Evolutionary conservation across 2,888 invertebrate species (phyloP), one percentile per base, ranked within the genome.

Genomic region (Palloptera scutellata): DNA sequence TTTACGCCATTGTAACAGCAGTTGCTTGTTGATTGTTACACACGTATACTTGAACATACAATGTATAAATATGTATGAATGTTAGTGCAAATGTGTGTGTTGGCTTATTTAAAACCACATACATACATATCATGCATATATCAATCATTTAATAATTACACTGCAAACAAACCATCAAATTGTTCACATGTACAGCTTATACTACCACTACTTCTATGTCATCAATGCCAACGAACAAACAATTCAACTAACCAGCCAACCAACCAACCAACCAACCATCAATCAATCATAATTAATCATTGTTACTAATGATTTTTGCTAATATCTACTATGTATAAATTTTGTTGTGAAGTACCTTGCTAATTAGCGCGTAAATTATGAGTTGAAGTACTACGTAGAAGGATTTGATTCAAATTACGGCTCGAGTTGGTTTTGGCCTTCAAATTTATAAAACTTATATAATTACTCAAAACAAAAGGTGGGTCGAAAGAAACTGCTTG

Each of bases 221-320:
- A 12, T 30, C 42, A n/a, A 30, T 17, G 41, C n/a, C 53, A 61
- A 13, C 20, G 5, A 8, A 9, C 12, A 13, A 54, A 1, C 17
- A n/a, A 8, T 20, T 54, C 53, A 53, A n/a, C 53, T 53, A 53
- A 12, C 45, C n/a, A n/a, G n/a, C 45, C 45, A 45, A 13, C 45
- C 53, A 17, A 13, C 17, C 63, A 13, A 12, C 15, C 17, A n/a
- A 10, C 15, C 48, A 63, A 19, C 77, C 73, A 74, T 78, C 78
- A 75, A 78, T 78, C 79, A 77, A 72, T 77, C 73, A 78, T 79
- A 79, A 78, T 78, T 78, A 80, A 78, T 78, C 79, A 79, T 77
- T 75, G 64, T 66, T 70, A 71, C 68, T 78, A 75, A 76, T 74
- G 77, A 73, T 71, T 54, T 54, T 54, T 17, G 54, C 6, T 48